Percentiles rank a stretch among this genome's conserved stretches.
Conservation (phyloP, 1,140 invertebrate species). For the Trinorchestia longiramus region DNA sequence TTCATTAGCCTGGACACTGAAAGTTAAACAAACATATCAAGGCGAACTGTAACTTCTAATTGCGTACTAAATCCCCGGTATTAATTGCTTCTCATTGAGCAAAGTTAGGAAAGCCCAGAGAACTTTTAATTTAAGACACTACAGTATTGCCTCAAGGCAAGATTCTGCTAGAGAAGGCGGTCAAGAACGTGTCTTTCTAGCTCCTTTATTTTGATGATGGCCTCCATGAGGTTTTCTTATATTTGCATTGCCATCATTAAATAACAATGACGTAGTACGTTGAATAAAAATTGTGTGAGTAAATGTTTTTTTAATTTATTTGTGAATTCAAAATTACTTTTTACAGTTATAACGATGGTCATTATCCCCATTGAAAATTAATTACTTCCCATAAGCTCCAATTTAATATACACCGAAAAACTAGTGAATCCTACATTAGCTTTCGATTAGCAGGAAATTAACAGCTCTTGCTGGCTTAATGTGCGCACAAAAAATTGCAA, state of each 20-base stretch:
- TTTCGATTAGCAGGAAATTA: too few species aligned
- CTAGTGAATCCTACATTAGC: too few species aligned
- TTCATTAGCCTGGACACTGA: neutral
- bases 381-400: too few species aligned
- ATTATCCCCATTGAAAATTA: too few species aligned
- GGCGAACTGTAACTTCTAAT: neutral
- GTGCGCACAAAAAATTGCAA: too few species aligned
- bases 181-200: neutral
- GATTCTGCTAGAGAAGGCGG: neutral
- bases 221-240: neutral
- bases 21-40: neutral
- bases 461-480: too few species aligned
- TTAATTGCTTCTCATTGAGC: neutral
- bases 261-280: neutral
- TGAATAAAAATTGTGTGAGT: neutral
- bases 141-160: neutral
- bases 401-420: too few species aligned
- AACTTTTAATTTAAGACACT: neutral
- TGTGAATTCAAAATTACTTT: too few species aligned
- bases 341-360: too few species aligned
- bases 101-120: neutral
- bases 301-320: too few species aligned
- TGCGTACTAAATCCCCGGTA: neutral
- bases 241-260: neutral
- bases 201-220: neutral